Evolutionary conservation across 2,888 invertebrate species (phyloP), one percentile per base, ranked within the genome.

Genomic region (Xestia ashworthii): DNA sequence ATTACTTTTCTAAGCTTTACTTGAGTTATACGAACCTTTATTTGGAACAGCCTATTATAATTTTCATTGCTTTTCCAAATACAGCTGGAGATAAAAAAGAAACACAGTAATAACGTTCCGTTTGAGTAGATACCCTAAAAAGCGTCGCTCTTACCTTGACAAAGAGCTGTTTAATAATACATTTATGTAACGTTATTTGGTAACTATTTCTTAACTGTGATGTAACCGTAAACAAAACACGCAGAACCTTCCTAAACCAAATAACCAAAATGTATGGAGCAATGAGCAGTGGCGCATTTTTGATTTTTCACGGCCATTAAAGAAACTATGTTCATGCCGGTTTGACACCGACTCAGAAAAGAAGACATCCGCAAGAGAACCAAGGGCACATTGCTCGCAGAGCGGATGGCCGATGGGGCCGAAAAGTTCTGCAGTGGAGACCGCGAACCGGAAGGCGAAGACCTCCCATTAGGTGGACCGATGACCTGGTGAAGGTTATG

Each of bases 91-190:
- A 44, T 68, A 64, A 76, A 74, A 80, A 74, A 44, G 32, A 46
- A 41, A 71, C n/a, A 70, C 22, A 74, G 58, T 58, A 46, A 72
- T 58, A 74, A 53, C 67, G 85, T 82, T 84, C 79, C 85, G 62
- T 72, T 82, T 79, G 75, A 84, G 70, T 71, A 74, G 65, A 41
- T 65, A 64, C 53, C 38, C 50, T 44, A 53, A 58, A 78, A 74
- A 70, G 58, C 12, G 58, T 73, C 64, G 44, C 60, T 64, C 48
- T 72, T 76, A 67, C 48, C 12, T 64, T 78, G 68, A 71, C 53
- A 69, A 74, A n/a, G 5, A 48, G 48, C 19, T 32, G 58, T 58
- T 58, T 22, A 68, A 69, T 50, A 11, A 75, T 62, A 46, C 16
- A 58, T 71, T 58, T 74, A 78, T 73, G 50, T 76, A 75, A 84